Percentiles rank a stretch among this genome's conserved stretches.
Conservation (phyloP, 1,140 invertebrate species). For the Drosophila sp. region DNA sequence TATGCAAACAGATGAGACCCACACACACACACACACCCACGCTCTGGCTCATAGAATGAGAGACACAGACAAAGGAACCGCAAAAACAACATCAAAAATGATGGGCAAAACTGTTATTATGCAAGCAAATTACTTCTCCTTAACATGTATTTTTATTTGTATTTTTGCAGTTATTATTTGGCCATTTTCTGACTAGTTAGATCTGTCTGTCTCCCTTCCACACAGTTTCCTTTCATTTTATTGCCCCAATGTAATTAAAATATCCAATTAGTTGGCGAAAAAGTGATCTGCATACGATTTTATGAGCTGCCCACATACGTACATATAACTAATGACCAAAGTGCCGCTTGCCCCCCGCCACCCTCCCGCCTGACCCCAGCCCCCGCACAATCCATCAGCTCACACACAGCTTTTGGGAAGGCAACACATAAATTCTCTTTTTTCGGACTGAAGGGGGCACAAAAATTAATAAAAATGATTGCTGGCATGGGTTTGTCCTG, state of each 20-base stretch:
- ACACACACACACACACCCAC: background rate
- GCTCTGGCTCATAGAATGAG: conserved; percentile 5
- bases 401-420: conserved; percentile 3
- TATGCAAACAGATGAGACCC: conserved; percentile 71
- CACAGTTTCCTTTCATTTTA: conserved; percentile 42
- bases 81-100: conserved; percentile 39
- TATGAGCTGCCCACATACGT: conserved; percentile 60
- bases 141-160: conserved; percentile 37
- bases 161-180: conserved; percentile 66
- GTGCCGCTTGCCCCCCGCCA: background rate
- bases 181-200: conserved; percentile 48
- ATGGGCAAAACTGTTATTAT: conserved; percentile 74
- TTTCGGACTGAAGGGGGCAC: conserved; percentile 37
- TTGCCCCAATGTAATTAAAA: conserved; percentile 69
- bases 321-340: conserved; percentile 66
- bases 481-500: conserved; percentile 49
- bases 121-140: conserved; percentile 70
- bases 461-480: conserved; percentile 81
- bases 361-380: background rate
- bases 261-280: conserved; percentile 64
- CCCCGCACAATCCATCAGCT: conserved; percentile 23
- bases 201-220: background rate
- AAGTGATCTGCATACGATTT: conserved; percentile 55
- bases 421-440: conserved; percentile 73
- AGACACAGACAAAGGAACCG: conserved; percentile 1